A percentile compares a stretch with the other conserved stretches of the same genome.
phyloP scores from a whole-genome alignment of 2,113 vertebrate species.

The Colossoma macropomum region DNA sequence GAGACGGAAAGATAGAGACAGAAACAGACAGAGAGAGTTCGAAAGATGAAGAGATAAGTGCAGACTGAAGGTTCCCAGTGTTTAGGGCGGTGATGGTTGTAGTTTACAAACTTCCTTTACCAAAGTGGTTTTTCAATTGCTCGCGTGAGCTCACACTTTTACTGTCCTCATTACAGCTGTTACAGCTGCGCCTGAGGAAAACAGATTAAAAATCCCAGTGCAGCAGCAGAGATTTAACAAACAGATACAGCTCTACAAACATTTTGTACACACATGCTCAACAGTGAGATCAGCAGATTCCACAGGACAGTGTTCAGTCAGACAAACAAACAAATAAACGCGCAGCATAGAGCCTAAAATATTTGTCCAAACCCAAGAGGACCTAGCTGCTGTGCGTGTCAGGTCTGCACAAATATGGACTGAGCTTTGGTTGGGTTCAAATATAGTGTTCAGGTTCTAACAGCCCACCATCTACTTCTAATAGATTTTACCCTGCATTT shows the following conservation, averaged over 20 bases:
- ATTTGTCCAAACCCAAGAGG: too few species aligned
- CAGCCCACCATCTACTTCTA: too few species aligned
- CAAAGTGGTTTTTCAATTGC: conserved; percentile 11
- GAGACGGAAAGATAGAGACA: background rate
- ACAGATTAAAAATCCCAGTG: conserved; percentile 23
- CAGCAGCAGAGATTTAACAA: background rate
- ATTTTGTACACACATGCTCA: background rate
- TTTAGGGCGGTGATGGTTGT: background rate
- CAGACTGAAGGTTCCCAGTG: background rate
- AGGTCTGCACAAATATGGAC: too few species aligned
- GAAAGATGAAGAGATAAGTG: background rate
- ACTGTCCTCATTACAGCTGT: conserved; percentile 1
- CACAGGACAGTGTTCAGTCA: background rate
- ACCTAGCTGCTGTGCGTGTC: too few species aligned
- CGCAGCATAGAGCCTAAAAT: too few species aligned
- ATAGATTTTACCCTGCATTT: too few species aligned
- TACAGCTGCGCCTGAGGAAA: background rate
- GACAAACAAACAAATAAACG: too few species aligned
- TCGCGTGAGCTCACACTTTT: background rate
- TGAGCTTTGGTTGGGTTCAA: too few species aligned
- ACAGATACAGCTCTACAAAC: background rate
- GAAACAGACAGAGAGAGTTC: background rate
- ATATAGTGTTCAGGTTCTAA: too few species aligned
- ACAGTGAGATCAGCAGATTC: too few species aligned
- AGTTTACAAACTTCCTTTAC: conserved; percentile 15